Conservation (phyloP, 1,140 invertebrate genomes). For the Alviniconcha marisindica region DNA sequence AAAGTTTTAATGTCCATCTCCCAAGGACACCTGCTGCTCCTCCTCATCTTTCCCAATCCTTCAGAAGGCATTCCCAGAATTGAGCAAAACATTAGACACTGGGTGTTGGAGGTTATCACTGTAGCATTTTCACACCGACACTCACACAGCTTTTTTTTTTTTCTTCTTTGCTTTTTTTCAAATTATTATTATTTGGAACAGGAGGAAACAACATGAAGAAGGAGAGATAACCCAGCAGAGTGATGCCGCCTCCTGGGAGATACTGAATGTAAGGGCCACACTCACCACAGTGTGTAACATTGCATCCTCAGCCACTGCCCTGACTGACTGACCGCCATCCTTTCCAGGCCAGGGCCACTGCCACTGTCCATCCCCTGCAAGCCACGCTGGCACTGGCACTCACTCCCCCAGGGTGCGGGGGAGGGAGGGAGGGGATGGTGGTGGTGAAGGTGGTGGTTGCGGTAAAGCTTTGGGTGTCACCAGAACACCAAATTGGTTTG, state of each 20-base stretch:
- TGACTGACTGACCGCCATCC: too few relatives aligned
- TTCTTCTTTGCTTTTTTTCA: background rate
- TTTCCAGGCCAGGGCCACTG: too few relatives aligned
- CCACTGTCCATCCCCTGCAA: too few relatives aligned
- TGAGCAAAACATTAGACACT: conserved; percentile 42
- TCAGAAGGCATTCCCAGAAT: conserved; percentile 38
- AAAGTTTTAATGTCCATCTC: too few relatives aligned
- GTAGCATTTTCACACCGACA: background rate
- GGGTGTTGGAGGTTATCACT: conserved; percentile 36
- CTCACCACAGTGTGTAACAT: background rate
- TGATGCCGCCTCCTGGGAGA: too few relatives aligned
- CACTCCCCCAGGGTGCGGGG: too few relatives aligned
- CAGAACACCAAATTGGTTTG: conserved; percentile 28
- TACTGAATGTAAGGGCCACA: background rate
- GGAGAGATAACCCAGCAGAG: too few relatives aligned
- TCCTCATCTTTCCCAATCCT: background rate
- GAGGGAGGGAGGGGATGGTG: background rate
- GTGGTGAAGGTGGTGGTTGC: conserved; percentile 26
- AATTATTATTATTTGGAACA: conserved; percentile 1
- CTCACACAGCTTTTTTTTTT: background rate
- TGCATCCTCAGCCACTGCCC: conserved; percentile 1
- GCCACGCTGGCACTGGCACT: too few relatives aligned
- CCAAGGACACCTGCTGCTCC: too few relatives aligned
- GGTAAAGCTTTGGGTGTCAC: conserved; percentile 35
- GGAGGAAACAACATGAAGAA: conserved; percentile 19